phyloP scores from a whole-genome alignment of 2,113 vertebrate genomes.

The Coryphaenoides rupestris region DNA sequence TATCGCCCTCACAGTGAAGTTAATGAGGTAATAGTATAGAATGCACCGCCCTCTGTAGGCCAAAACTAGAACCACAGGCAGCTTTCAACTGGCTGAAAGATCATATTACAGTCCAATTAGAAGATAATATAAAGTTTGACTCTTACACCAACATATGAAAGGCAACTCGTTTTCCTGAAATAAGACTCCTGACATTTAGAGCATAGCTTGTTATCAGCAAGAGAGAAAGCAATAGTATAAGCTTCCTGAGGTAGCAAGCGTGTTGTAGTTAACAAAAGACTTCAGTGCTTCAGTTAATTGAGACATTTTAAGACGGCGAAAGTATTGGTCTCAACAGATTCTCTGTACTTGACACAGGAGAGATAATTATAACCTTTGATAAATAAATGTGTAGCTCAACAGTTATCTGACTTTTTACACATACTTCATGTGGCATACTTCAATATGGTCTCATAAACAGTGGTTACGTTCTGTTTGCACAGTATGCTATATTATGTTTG shows the following conservation, averaged over 20 bases:
- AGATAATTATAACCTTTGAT: no score
- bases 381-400: no score
- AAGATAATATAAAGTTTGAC: no score
- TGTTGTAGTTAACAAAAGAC: slow-evolving; percentile 35
- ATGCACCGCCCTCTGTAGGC: slow-evolving; percentile 26
- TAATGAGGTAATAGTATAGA: slow-evolving; percentile 30
- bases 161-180: neutral
- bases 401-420: no score
- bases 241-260: slow-evolving; percentile 56
- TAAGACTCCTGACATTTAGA: slow-evolving; percentile 15
- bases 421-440: no score
- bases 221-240: slow-evolving; percentile 15
- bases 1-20: no score
- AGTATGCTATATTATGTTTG: no score
- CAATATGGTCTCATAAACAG: no score
- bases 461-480: no score
- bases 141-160: no score
- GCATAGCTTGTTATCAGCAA: slow-evolving; percentile 17
- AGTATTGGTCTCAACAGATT: no score
- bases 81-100: slow-evolving; percentile 24
- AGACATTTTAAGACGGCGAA: neutral
- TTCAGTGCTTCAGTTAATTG: slow-evolving; percentile 16
- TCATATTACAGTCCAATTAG: slow-evolving; percentile 11
- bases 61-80: slow-evolving; percentile 17
- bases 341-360: no score